phyloP scores from a whole-genome alignment of 1,140 invertebrate species.

The Drosophila erecta region DNA sequence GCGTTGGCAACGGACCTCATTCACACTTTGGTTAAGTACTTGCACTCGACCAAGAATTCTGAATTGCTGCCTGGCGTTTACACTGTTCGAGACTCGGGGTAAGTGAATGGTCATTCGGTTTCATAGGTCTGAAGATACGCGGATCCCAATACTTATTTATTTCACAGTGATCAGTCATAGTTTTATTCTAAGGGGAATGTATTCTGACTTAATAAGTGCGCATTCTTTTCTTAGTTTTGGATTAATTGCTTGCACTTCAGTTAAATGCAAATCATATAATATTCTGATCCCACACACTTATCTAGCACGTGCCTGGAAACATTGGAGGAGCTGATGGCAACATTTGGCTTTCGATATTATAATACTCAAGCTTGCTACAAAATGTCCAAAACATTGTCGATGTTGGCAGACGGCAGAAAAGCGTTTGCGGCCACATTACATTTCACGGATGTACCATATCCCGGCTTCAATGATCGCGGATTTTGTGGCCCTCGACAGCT shows the following conservation, averaged over 20 bases:
- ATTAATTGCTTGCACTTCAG: too few relatives aligned
- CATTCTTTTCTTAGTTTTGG: too few relatives aligned
- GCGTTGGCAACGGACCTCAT: conserved; percentile 2
- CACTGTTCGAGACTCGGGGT: conserved; percentile 1
- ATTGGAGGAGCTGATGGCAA: neutral
- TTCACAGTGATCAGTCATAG: too few relatives aligned
- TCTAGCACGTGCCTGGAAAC: neutral
- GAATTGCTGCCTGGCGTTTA: conserved; percentile 13
- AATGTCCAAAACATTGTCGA: neutral
- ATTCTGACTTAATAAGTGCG: too few relatives aligned
- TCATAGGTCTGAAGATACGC: too few relatives aligned
- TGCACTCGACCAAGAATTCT: neutral
- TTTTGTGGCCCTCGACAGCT: neutral
- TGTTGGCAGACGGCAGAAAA: neutral
- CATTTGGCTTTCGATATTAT: conserved; percentile 19
- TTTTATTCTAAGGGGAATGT: too few relatives aligned
- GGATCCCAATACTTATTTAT: too few relatives aligned
- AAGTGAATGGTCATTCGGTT: neutral
- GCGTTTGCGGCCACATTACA: neutral
- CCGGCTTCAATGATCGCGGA: conserved; percentile 7
- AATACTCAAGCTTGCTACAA: conserved; percentile 13
- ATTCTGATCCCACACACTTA: neutral
- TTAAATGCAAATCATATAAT: neutral
- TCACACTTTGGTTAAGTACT: neutral
- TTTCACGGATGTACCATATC: conserved; percentile 18